A percentile compares a stretch with the other conserved stretches of the same genome.
Conservation (phyloP, 2,113 vertebrate genomes). For the Zosterops hypoxanthus region DNA sequence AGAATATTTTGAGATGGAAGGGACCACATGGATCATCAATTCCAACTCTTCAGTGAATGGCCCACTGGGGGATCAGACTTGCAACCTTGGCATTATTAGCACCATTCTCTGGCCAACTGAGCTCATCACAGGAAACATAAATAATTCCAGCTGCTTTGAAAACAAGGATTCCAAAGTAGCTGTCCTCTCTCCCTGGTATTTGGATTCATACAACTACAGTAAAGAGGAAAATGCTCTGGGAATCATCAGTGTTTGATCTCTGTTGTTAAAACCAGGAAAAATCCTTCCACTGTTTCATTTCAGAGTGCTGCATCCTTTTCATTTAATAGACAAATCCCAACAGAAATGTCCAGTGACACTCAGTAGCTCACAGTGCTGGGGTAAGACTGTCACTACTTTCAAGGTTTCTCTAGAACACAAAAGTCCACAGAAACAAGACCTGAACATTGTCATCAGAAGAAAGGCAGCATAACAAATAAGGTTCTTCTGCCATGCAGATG, state of each 20-base stretch:
- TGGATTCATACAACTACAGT: not conserved
- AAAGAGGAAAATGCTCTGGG: not conserved
- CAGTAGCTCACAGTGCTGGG: not conserved
- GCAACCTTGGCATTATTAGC: slow-evolving; percentile 52
- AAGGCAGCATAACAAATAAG: not conserved
- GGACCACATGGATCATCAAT: not conserved
- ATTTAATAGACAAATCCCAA: not conserved
- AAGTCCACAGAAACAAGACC: not conserved
- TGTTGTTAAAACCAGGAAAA: not conserved
- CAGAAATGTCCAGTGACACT: not conserved
- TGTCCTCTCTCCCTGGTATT: not conserved
- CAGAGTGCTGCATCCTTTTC: not conserved
- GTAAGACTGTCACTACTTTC: not conserved
- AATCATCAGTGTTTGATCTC: not conserved
- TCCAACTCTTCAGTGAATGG: not conserved
- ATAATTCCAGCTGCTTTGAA: not conserved
- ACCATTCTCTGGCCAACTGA: slow-evolving; percentile 68
- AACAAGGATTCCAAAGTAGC: not conserved
- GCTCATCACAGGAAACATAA: not conserved
- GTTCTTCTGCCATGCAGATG: not conserved
- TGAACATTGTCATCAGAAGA: not conserved
- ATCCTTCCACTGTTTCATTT: not conserved
- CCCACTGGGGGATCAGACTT: slow-evolving; percentile 36
- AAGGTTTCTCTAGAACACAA: not conserved
- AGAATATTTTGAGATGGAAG: not conserved